Conservation (phyloP, 2,113 vertebrate genomes). For the Aphyosemion australe region DNA sequence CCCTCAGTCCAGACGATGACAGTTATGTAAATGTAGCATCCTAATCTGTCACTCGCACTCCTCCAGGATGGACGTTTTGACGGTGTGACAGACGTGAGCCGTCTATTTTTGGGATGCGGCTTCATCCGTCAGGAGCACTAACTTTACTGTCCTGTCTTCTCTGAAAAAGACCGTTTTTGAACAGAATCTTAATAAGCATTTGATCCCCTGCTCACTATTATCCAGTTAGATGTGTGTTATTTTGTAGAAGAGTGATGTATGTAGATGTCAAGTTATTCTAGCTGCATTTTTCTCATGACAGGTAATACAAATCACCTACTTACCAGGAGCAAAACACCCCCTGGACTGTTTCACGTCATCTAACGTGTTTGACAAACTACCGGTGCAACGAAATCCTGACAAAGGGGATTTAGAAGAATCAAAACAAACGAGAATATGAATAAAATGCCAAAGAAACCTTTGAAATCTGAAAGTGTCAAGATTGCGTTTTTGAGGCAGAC, state of each 20-base stretch:
- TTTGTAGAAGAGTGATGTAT: too few species aligned
- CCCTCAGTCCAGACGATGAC: conserved; percentile 40
- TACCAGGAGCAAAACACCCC: conserved; percentile 43
- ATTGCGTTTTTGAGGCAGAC: too few species aligned
- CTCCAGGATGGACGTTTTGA: conserved; percentile 60
- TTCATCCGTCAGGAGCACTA: conserved; percentile 56
- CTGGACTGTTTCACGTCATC: conserved; percentile 54
- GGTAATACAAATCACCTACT: conserved; percentile 56
- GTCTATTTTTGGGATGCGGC: conserved; percentile 55
- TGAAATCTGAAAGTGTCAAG: too few species aligned
- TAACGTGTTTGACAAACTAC: conserved; percentile 54
- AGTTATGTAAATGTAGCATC: conserved; percentile 62
- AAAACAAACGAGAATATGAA: not conserved
- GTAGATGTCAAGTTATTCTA: too few species aligned
- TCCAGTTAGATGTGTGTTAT: too few species aligned
- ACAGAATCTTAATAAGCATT: conserved; percentile 30
- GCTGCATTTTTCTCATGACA: conserved; percentile 26
- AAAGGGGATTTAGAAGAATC: conserved; percentile 3
- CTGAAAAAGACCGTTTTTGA: conserved; percentile 32
- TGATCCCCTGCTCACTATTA: too few species aligned
- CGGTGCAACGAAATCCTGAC: conserved; percentile 25
- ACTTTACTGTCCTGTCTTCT: conserved; percentile 31
- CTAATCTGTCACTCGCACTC: conserved; percentile 62
- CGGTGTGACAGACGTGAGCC: conserved; percentile 57
- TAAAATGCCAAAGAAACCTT: not conserved